These are phyloP conservation scores for Schmidtea mediterranea DNA, from an alignment of 1,140 invertebrate genomes.

Conservation along the genomic window DNA sequence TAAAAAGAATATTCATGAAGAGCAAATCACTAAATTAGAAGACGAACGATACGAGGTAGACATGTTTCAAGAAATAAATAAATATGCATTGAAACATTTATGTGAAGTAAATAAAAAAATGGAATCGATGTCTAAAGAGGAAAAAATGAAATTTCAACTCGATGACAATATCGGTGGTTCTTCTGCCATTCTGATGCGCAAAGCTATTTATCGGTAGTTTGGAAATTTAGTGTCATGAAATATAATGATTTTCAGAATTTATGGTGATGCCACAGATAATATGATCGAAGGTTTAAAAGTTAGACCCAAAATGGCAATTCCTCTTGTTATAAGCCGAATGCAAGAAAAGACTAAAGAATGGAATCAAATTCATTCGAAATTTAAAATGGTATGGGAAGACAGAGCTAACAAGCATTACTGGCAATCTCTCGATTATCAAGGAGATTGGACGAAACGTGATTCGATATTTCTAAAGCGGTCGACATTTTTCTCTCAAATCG, in stretches of 20 bases:
- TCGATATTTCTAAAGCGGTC: no score
- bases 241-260: no score
- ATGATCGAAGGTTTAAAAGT: conserved; percentile 73
- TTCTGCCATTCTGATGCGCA: neutral
- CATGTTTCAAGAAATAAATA: conserved; percentile 83
- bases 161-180: neutral
- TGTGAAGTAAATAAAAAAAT: neutral
- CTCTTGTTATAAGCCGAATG: conserved; percentile 49
- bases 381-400: conserved; percentile 89
- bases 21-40: conserved; percentile 84
- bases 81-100: conserved; percentile 42
- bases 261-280: conserved; percentile 66
- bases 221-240: no score
- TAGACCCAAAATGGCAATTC: conserved; percentile 58
- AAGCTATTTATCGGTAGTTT: conserved; percentile 11
- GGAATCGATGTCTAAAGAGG: neutral
- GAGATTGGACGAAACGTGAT: no score
- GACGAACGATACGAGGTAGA: conserved; percentile 82
- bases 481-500: no score
- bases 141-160: neutral
- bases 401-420: conserved; percentile 94
- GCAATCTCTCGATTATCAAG: conserved; percentile 88
- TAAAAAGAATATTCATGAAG: conserved; percentile 82
- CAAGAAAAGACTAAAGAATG: conserved; percentile 91
- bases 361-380: conserved; percentile 71